These are phyloP conservation scores for Sinonovacula constricta DNA, from an alignment of 1,140 invertebrate genomes.

Conservation along the genomic window DNA sequence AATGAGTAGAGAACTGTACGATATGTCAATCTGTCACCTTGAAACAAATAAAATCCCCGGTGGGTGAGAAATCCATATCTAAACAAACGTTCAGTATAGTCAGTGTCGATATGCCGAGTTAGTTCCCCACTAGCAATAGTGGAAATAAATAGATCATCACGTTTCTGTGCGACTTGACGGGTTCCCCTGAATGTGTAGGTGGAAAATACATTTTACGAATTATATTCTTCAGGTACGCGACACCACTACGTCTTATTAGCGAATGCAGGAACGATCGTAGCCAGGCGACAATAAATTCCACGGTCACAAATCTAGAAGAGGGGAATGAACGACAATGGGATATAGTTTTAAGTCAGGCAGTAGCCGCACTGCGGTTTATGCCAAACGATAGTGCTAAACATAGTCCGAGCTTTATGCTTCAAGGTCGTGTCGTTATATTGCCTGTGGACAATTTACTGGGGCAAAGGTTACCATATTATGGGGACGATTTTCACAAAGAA, in stretches of 20 bases:
- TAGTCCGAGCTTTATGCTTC: background rate
- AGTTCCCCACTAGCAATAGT: too few relatives aligned
- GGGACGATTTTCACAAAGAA: background rate
- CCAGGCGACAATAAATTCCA: background rate
- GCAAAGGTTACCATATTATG: background rate
- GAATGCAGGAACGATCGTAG: background rate
- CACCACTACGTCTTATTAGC: background rate
- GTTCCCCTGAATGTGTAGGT: conserved; percentile 21
- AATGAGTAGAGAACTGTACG: too few relatives aligned
- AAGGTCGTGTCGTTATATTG: background rate
- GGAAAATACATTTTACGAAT: conserved; percentile 23
- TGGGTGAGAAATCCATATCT: too few relatives aligned
- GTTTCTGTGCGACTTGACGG: conserved; percentile 17
- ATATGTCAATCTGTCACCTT: too few relatives aligned
- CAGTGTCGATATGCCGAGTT: too few relatives aligned
- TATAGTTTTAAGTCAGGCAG: background rate
- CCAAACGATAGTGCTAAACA: background rate
- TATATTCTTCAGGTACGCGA: background rate
- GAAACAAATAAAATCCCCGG: too few relatives aligned
- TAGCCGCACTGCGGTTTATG: background rate
- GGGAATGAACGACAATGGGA: background rate
- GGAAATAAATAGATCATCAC: conserved; percentile 19
- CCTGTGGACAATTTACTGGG: background rate
- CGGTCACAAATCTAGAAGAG: conserved; percentile 19
- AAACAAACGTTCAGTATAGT: too few relatives aligned